Evolutionary conservation across 2,113 vertebrate species (phyloP).

Genomic region (Poicephalus meyeri): DNA sequence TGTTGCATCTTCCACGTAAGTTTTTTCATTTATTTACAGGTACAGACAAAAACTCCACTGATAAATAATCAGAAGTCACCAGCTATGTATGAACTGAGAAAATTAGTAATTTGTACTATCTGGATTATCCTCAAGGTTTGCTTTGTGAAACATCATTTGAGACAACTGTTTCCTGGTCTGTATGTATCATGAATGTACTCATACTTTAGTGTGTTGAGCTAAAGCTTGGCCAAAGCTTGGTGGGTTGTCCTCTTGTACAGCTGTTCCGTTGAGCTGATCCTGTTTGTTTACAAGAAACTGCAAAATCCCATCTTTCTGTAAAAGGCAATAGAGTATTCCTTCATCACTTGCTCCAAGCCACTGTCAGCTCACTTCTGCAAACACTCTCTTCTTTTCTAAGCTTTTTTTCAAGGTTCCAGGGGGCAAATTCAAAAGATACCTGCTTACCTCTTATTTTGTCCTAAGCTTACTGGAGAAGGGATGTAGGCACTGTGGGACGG

Average conservation of each 20-base stretch:
- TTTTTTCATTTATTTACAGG: not conserved
- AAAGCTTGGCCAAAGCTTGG: not conserved
- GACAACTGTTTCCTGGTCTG: not conserved
- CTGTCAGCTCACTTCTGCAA: not conserved
- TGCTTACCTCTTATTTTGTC: not conserved
- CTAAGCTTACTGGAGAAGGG: not conserved
- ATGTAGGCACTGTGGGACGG: not conserved
- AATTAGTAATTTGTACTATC: not conserved
- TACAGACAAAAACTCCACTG: not conserved
- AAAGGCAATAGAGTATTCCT: not conserved
- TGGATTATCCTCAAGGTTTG: not conserved
- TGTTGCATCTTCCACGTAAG: not conserved
- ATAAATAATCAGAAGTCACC: not conserved
- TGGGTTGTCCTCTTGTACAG: rapidly evolving
- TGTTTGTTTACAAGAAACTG: not conserved
- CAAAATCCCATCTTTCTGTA: not conserved
- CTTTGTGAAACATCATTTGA: not conserved
- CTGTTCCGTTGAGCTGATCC: not conserved
- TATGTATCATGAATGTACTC: not conserved
- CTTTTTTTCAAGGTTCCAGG: not conserved
- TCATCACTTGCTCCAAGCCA: not conserved
- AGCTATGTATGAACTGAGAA: not conserved
- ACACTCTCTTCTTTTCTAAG: not conserved
- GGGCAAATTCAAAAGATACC: not conserved
- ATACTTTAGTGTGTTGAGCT: not conserved